A percentile compares a stretch with the other conserved stretches of the same genome.
phyloP scores from a whole-genome alignment of 2,888 invertebrate genomes.

The Erebia ligea region DNA sequence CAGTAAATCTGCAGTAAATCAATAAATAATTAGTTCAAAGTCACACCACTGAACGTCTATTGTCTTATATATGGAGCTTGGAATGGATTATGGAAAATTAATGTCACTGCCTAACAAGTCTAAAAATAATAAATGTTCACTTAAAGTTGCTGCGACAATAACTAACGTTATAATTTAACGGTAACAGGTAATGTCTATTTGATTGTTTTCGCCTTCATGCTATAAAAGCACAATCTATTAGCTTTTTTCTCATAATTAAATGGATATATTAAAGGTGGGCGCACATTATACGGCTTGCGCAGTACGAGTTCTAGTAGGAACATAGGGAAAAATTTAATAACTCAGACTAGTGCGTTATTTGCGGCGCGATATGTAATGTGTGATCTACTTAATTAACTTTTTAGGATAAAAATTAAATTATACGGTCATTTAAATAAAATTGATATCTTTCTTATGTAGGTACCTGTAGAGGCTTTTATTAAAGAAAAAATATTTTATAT shows the following conservation, averaged over 20 bases:
- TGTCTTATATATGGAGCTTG: constrained; percentile 10
- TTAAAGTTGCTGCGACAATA: constrained; percentile 11
- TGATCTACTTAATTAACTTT: not conserved
- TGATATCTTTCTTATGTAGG: not conserved
- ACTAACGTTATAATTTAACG: constrained; percentile 6
- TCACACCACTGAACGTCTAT: not conserved
- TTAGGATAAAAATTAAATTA: not conserved
- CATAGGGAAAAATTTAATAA: not conserved
- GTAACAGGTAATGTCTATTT: not conserved
- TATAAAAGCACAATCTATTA: constrained; percentile 4
- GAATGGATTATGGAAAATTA: no score
- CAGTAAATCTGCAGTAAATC: no score
- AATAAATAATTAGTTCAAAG: no score
- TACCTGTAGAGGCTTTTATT: no score
- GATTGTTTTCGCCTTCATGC: constrained; percentile 17
- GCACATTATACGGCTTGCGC: not conserved
- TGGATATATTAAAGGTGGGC: not conserved
- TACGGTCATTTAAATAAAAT: not conserved
- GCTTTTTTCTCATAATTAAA: not conserved
- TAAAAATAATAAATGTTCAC: constrained; percentile 9
- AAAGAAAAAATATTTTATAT: no score
- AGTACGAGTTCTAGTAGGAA: not conserved
- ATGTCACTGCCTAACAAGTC: constrained; percentile 7
- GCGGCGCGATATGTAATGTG: not conserved
- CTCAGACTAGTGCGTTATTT: not conserved